phyloP scores from a whole-genome alignment of 2,113 vertebrate species.

The Stigmatopora argus region DNA sequence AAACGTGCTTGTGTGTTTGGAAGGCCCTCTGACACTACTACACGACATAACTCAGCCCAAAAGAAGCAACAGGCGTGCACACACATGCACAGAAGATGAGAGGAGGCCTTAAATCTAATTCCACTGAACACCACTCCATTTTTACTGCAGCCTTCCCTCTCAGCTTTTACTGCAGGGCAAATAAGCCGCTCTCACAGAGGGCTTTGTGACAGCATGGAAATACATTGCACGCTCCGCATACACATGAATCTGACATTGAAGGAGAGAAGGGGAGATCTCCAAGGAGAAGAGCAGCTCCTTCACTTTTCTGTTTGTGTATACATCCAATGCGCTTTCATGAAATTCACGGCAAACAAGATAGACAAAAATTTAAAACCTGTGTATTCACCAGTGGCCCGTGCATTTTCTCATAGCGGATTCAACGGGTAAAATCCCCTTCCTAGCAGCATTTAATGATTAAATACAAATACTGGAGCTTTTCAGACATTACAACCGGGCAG shows the following conservation, averaged over 20 bases:
- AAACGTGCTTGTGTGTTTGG: slow-evolving; percentile 40
- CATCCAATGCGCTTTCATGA: not conserved
- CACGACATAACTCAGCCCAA: slow-evolving; percentile 43
- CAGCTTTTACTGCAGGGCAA: slow-evolving; percentile 73
- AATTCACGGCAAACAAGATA: not conserved
- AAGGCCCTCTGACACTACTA: slow-evolving; percentile 10
- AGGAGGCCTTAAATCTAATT: slow-evolving; percentile 61
- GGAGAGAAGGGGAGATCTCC: slow-evolving; percentile 16
- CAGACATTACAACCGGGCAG: too few species aligned
- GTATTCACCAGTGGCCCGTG: too few species aligned
- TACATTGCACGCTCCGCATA: slow-evolving; percentile 38
- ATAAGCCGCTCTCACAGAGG: slow-evolving; percentile 66
- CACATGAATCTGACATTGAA: slow-evolving; percentile 48
- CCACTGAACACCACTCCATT: slow-evolving; percentile 50
- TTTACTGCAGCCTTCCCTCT: slow-evolving; percentile 66
- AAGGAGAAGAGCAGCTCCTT: slow-evolving; percentile 51
- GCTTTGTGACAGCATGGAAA: slow-evolving; percentile 71
- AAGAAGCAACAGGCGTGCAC: slow-evolving; percentile 40
- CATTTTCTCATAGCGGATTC: too few species aligned
- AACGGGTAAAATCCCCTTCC: too few species aligned
- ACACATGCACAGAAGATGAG: slow-evolving; percentile 47
- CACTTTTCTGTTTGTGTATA: slow-evolving; percentile 19
- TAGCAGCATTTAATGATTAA: too few species aligned
- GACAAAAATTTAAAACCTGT: not conserved
- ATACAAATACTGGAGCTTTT: too few species aligned